phyloP scores from a whole-genome alignment of 2,113 vertebrate genomes.

The Cyprinodon variegatus region DNA sequence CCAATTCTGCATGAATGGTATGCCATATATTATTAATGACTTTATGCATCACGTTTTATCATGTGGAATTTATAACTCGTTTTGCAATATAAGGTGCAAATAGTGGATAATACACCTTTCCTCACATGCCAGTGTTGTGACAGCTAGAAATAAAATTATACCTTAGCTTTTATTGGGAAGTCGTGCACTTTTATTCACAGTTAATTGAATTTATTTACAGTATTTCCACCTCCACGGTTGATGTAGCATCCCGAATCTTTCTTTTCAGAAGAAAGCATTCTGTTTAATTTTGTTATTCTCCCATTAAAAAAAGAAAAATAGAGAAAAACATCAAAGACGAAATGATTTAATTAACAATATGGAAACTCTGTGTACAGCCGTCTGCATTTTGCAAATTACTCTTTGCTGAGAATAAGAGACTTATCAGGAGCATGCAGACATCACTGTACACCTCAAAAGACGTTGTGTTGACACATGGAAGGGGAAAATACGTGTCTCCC shows the following conservation, averaged over 20 bases:
- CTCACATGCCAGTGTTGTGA: conserved; percentile 30
- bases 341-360: conserved; percentile 85
- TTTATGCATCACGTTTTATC: conserved; percentile 6
- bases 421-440: conserved; percentile 81
- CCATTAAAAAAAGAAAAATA: conserved; percentile 76
- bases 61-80: conserved; percentile 19
- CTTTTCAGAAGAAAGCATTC: conserved; percentile 68
- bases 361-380: conserved; percentile 75
- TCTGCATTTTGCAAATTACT: conserved; percentile 78
- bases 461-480: conserved; percentile 79
- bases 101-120: conserved; percentile 20
- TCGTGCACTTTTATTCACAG: conserved; percentile 55
- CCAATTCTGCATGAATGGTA: neutral
- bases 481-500: conserved; percentile 71
- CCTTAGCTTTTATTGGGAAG: conserved; percentile 23
- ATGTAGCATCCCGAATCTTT: conserved; percentile 64
- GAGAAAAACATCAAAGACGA: conserved; percentile 80
- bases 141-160: conserved; percentile 49
- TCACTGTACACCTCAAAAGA: conserved; percentile 78
- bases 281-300: conserved; percentile 75
- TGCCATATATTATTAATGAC: conserved; percentile 11
- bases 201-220: conserved; percentile 69
- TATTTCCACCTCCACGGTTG: conserved; percentile 62
- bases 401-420: conserved; percentile 80
- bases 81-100: conserved; percentile 45